These are phyloP conservation scores for Eristalinus aeneus DNA, from an alignment of 2,888 invertebrate species.

Conservation along the genomic window DNA sequence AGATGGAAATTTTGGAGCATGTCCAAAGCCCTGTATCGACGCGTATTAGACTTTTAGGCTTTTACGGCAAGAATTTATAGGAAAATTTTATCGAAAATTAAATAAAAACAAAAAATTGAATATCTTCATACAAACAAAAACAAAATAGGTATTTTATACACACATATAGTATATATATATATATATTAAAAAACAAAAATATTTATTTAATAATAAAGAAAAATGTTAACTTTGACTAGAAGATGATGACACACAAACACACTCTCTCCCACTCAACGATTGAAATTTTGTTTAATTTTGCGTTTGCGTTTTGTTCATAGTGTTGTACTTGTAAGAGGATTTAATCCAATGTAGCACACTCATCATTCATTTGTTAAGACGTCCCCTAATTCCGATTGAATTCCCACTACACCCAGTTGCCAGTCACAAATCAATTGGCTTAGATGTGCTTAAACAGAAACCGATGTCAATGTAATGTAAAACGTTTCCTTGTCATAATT, in stretches of 20 bases:
- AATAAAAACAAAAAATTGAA: conserved; percentile 32
- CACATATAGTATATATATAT: conserved; percentile 3
- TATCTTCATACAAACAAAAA: conserved; percentile 44
- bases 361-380: neutral
- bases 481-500: neutral
- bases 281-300: neutral
- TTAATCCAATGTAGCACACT: conserved; percentile 36
- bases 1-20: conserved; percentile 81
- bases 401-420: neutral
- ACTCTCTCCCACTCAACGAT: neutral
- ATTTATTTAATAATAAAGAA: conserved; percentile 5
- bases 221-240: conserved; percentile 19
- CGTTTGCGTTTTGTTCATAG: neutral
- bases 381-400: neutral
- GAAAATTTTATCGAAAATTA: conserved; percentile 61
- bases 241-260: neutral
- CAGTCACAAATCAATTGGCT: neutral
- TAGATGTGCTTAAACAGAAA: neutral
- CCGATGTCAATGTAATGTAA: neutral
- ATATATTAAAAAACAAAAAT: neutral
- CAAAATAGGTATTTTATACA: conserved; percentile 49
- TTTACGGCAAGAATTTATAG: conserved; percentile 80
- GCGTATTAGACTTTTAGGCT: conserved; percentile 80
- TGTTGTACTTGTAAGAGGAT: conserved; percentile 36
- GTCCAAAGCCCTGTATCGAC: conserved; percentile 81